Evolutionary conservation across 2,888 invertebrate species (phyloP), one percentile per base, ranked within the genome.

Genomic region (Oscheius sp.): DNA sequence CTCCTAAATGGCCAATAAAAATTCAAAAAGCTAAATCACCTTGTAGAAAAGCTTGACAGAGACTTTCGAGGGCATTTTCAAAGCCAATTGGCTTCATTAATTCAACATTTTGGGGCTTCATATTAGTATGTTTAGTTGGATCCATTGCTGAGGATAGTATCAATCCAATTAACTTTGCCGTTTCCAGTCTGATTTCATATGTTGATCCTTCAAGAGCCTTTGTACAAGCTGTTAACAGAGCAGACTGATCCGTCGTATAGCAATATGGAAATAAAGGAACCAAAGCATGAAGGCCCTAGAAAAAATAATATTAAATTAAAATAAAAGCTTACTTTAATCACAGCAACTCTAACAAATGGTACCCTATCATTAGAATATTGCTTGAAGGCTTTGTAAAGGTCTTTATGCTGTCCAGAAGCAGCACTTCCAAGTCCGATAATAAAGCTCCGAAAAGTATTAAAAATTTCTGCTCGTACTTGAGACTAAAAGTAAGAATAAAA

Each of bases 391-490:
- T 95, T 94, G 83, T 93, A 95, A 80, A 96, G 93, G 83, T 95
- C 95, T 87, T 92, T 92, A 87, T 93, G 91, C 82, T 93, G 90
- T 89, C 92, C 90, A 81, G 92, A 91, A 23, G 95, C 94, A 5
- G 95, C 96, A 31, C 92, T 92, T 55, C 96, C 97, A 92, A 99
- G 94, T 27, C 98, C 97, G 68, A 92, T 91, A 23, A 90, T 88
- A 76, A 95, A 93, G 90, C 96, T 96, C 88, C 96, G 94, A 80
- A 98, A 89, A 0, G 97, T 96, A 73, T 92, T 91, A 94, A 98
- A 95, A 71, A 96, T 96, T 90, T 98, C 97, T 80, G 95, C 92
- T 76, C 97, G 91, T 0, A 93, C 93, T 88, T 96, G 96, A 0
- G 96, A 96, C 90, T 89, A 77, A 53, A 69, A 45, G 10, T 45